Evolutionary conservation across 2,113 vertebrate species (phyloP).

Genomic region (Strix aluco): DNA sequence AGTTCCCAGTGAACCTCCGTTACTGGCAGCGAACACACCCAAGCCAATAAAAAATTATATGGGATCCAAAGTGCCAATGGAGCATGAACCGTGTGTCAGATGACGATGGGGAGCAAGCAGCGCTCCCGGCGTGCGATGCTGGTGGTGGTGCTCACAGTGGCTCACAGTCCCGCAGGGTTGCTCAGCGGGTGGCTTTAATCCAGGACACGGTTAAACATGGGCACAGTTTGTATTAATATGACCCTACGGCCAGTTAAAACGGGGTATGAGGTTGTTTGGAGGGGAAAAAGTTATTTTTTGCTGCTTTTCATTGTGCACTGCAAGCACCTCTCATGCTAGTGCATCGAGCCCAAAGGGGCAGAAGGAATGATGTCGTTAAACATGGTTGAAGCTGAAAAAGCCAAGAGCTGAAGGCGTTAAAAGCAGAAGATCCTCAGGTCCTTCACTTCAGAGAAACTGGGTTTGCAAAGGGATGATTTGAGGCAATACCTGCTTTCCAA

Average conservation of each 20-base stretch:
- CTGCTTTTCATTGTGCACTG: background rate
- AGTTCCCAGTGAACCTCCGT: background rate
- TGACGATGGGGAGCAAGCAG: background rate
- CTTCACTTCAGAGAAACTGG: background rate
- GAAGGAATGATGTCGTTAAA: background rate
- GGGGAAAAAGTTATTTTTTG: background rate
- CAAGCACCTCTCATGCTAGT: background rate
- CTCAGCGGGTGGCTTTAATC: background rate
- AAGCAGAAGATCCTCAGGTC: background rate
- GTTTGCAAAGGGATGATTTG: background rate
- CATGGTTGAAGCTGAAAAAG: background rate
- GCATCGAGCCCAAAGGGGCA: background rate
- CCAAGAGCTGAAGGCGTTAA: background rate
- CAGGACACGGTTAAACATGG: background rate
- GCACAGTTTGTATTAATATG: background rate
- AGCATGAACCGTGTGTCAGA: background rate
- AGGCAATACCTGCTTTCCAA: background rate
- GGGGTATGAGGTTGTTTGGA: background rate
- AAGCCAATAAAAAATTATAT: background rate
- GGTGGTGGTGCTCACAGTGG: background rate
- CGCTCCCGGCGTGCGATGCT: fast-evolving
- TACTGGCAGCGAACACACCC: background rate
- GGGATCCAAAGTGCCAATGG: background rate
- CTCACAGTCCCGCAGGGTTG: background rate
- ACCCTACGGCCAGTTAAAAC: fast-evolving